These are phyloP conservation scores for Dicyrtomina minuta DNA, from an alignment of 2,888 invertebrate genomes.

Conservation along the genomic window DNA sequence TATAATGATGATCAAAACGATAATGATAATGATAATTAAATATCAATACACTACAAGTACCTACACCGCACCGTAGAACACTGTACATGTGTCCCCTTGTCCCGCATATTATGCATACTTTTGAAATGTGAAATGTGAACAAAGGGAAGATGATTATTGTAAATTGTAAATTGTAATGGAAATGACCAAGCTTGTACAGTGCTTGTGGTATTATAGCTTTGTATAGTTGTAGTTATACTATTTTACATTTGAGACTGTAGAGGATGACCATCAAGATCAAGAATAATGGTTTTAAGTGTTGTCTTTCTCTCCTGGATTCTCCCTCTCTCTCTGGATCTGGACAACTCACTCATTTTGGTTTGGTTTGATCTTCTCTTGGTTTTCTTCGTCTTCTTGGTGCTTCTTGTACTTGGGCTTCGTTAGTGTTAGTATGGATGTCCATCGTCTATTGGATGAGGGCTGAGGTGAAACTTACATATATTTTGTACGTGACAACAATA, in stretches of 20 bases:
- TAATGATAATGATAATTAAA: too few relatives aligned
- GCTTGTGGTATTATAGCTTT: too few relatives aligned
- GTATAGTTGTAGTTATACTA: not conserved
- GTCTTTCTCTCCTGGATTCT: too few relatives aligned
- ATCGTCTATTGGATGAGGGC: too few relatives aligned
- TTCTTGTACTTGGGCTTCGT: too few relatives aligned
- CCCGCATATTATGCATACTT: too few relatives aligned
- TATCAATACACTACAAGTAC: too few relatives aligned
- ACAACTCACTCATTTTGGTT: constrained; percentile 19
- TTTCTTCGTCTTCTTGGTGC: not conserved
- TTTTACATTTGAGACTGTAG: not conserved
- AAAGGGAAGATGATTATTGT: not conserved
- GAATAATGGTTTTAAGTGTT: not conserved
- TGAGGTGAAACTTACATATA: not conserved
- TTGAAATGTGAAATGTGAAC: not conserved
- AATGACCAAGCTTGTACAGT: too few relatives aligned
- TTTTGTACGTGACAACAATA: constrained; percentile 33
- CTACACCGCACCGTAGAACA: too few relatives aligned
- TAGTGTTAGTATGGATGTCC: too few relatives aligned
- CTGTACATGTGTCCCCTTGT: too few relatives aligned
- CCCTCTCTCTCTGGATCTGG: not conserved
- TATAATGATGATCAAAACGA: too few relatives aligned
- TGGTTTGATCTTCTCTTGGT: not conserved
- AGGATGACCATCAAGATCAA: not conserved
- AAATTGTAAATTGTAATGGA: not conserved